Evolutionary conservation across 2,888 invertebrate genomes (phyloP).

Genomic region (Megaustenia siamemsis): DNA sequence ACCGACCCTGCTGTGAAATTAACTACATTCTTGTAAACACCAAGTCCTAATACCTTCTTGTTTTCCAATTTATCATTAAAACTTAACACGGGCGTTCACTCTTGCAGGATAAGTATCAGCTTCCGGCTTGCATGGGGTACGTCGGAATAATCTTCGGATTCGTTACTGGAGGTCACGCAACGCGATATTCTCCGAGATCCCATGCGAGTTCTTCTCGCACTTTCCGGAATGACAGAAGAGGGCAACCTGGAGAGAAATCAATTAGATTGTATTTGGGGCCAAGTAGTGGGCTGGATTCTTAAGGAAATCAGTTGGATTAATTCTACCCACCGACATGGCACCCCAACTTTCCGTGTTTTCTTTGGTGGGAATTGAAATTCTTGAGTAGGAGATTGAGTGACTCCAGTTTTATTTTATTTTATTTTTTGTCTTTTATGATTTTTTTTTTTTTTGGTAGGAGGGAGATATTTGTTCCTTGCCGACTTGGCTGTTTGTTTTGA

Average conservation of each 20-base stretch:
- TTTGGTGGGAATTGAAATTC: background rate
- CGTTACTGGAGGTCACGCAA: background rate
- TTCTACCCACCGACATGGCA: constrained; percentile 19
- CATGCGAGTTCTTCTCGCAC: background rate
- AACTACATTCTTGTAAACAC: no score
- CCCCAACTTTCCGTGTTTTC: background rate
- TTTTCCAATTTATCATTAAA: no score
- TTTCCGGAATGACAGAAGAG: background rate
- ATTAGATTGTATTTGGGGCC: constrained; percentile 15
- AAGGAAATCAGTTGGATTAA: constrained; percentile 11
- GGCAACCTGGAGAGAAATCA: constrained; percentile 9
- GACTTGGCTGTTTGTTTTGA: background rate
- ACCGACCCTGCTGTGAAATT: no score
- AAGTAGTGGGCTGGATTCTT: background rate
- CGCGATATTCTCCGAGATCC: no score
- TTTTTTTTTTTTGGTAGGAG: no score
- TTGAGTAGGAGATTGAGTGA: background rate
- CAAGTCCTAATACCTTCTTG: no score
- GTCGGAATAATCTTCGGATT: background rate
- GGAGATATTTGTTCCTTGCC: background rate
- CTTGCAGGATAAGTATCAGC: background rate
- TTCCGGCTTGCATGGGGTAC: background rate
- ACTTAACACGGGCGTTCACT: background rate
- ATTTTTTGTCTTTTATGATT: background rate
- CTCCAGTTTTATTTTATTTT: background rate